Evolutionary conservation across 2,888 invertebrate species (phyloP).

Genomic region (Andricus curvator): DNA sequence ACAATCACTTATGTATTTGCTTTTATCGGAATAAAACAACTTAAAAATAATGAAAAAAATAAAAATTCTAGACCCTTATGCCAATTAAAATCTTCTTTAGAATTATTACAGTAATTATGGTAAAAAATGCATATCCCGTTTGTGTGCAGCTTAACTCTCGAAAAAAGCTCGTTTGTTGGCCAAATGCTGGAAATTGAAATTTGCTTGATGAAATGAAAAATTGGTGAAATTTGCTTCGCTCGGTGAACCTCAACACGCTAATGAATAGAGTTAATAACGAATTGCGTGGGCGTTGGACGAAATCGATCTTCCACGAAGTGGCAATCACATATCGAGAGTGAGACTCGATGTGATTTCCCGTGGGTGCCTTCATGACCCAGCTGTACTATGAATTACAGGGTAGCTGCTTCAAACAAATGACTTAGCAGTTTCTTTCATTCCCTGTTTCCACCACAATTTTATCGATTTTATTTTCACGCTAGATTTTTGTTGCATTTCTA

Average conservation of each 20-base stretch:
- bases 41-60: no score
- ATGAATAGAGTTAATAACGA: constrained; percentile 41
- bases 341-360: constrained; percentile 75
- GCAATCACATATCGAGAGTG: constrained; percentile 68
- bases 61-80: no score
- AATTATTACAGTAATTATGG: no score
- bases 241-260: neutral
- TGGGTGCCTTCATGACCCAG: constrained; percentile 73
- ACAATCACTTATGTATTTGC: no score
- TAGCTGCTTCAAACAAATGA: neutral
- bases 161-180: neutral
- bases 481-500: no score
- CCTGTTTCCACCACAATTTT: no score
- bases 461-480: no score
- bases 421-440: no score
- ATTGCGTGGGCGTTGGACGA: constrained; percentile 57
- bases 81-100: no score
- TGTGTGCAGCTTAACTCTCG: no score
- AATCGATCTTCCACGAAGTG: constrained; percentile 70
- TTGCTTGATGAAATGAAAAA: constrained; percentile 25
- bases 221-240: constrained; percentile 11
- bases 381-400: constrained; percentile 55
- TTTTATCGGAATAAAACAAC: no score
- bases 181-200: constrained; percentile 19
- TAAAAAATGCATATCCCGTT: no score